Evolutionary conservation across 2,888 invertebrate species (phyloP), one percentile per base, ranked within the genome.

Genomic region (Rhagonycha fulva): DNA sequence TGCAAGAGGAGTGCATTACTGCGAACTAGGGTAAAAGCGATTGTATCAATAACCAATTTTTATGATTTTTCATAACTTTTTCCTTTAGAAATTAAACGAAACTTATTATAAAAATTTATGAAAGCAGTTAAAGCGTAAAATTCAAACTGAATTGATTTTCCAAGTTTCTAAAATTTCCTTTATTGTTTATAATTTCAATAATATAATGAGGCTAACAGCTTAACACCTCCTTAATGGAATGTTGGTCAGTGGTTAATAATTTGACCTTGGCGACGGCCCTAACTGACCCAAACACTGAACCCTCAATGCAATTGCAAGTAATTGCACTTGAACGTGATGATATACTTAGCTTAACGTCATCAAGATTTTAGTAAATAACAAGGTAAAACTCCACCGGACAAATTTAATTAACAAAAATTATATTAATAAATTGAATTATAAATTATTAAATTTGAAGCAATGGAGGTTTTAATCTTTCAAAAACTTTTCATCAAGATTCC

Each of bases 201-300:
- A 47, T 47, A 47, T 47, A 47, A 47, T 12, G 28, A 30, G 32
- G 70, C 66, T 72, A 77, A 72, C 68, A 28, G 68, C 63, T 62
- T 71, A 71, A 71, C 76, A 70, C 72, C 76, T 75, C 71, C 32
- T 76, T 73, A 76, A 78, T 76, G 78, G 67, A 76, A 76, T 80
- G 77, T 78, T 83, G 83, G 84, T 85, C 85, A 84, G 81, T 82
- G 82, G 82, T 84, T 61, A 72, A 47, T 47, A 47, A 72, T 75
- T 76, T 79, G 84, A 84, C 85, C 85, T 86, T 86, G 85, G 81
- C 82, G 84, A 82, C 85, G 86, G 84, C 85, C 86, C 85, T 85
- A 81, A 81, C 85, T 86, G 86, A 86, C 86, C 86, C 86, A 86
- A 85, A 85, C 86, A 86, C 84, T 86, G 86, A 86, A 86, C 86